phyloP scores from a whole-genome alignment of 2,113 vertebrate species.

The Burhinus oedicnemus region DNA sequence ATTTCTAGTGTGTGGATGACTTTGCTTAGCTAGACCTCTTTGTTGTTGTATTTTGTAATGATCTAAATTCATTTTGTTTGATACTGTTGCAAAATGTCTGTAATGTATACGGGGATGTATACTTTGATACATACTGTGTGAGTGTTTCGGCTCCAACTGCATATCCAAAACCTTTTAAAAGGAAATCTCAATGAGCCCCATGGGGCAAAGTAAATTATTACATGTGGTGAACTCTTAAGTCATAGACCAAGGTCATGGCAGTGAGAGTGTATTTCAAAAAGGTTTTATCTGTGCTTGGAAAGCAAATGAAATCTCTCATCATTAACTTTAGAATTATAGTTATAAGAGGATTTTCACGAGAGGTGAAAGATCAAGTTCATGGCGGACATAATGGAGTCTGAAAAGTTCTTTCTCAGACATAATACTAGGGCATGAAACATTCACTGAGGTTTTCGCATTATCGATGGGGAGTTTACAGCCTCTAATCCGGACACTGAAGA shows the following conservation, averaged over 20 bases:
- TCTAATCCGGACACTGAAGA: conserved; percentile 25
- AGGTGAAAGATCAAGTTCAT: conserved; percentile 81
- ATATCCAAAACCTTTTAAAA: conserved; percentile 67
- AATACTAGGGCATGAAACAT: conserved; percentile 39
- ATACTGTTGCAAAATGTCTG: not conserved
- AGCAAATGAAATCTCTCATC: conserved; percentile 77
- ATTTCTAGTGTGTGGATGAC: not conserved
- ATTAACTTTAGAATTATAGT: conserved; percentile 72
- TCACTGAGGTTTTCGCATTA: conserved; percentile 27
- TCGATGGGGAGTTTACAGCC: conserved; percentile 30
- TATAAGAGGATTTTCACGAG: conserved; percentile 67
- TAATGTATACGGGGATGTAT: not conserved
- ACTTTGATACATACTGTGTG: not conserved
- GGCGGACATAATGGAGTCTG: conserved; percentile 57
- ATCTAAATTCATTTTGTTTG: not conserved
- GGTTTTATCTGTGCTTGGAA: conserved; percentile 76
- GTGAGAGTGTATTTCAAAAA: conserved; percentile 73
- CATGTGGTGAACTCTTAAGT: conserved; percentile 75
- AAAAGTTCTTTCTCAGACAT: conserved; percentile 69
- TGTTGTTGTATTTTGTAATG: not conserved
- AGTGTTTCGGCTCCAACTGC: conserved; percentile 32
- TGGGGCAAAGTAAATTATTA: conserved; percentile 73
- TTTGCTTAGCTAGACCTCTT: not conserved
- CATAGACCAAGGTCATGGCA: conserved; percentile 74
- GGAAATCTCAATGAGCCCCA: conserved; percentile 65